These are phyloP conservation scores for Percopsis omiscomaycus DNA, from an alignment of 2,797 vertebrate species.

Conservation along the genomic window DNA sequence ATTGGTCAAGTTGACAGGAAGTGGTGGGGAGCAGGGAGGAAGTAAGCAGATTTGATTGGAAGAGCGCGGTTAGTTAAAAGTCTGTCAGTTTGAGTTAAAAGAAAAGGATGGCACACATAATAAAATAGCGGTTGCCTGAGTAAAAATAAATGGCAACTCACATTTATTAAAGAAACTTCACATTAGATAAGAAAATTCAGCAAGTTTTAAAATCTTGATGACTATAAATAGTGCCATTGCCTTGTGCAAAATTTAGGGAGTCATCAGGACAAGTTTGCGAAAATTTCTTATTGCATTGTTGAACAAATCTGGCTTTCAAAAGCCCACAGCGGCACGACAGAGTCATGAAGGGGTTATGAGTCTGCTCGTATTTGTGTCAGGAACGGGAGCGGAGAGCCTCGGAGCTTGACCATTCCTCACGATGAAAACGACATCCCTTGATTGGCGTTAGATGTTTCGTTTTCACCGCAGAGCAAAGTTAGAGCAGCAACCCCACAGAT, in stretches of 20 bases:
- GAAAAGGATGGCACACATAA: conserved; percentile 62
- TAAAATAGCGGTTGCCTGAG: conserved; percentile 59
- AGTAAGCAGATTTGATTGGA: conserved; percentile 77
- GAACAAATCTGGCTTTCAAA: conserved; percentile 43
- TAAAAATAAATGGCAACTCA: conserved; percentile 41
- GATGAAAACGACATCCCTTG: conserved; percentile 43
- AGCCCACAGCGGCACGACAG: conserved; percentile 57
- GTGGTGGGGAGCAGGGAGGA: conserved; percentile 67
- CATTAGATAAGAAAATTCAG: conserved; percentile 67
- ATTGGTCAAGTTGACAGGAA: conserved; percentile 76
- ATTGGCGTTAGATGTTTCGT: conserved; percentile 59
- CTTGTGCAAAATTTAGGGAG: conserved; percentile 56
- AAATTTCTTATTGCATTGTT: conserved; percentile 61
- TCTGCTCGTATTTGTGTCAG: conserved; percentile 29
- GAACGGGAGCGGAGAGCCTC: conserved; percentile 26
- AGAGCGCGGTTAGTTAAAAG: conserved; percentile 76
- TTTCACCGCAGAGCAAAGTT: conserved; percentile 59
- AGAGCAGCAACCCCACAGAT: conserved; percentile 51
- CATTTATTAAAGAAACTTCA: conserved; percentile 61
- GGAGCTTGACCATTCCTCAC: conserved; percentile 52
- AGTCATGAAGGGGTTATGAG: conserved; percentile 42
- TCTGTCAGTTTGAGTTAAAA: conserved; percentile 68
- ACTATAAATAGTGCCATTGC: conserved; percentile 62
- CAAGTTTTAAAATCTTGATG: conserved; percentile 44
- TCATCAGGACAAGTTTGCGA: conserved; percentile 45